Conservation (phyloP, 2,888 invertebrate genomes). For the Lithosia quadra region DNA sequence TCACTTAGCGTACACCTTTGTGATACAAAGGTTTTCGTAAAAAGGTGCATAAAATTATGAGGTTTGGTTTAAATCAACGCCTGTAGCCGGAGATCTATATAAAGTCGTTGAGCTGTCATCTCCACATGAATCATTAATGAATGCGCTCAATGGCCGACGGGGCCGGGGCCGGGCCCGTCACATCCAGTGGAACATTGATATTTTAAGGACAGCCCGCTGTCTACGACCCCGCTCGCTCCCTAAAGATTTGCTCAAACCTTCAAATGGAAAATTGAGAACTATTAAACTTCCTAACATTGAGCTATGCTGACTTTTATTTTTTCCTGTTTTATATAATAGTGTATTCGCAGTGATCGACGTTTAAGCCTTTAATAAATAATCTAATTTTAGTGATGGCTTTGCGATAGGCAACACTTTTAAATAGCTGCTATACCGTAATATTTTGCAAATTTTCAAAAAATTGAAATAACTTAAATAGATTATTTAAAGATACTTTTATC, state of each 20-base stretch:
- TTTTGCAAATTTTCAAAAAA: too few species aligned
- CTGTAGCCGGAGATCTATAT: slow-evolving; percentile 21
- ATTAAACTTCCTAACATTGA: slow-evolving; percentile 61
- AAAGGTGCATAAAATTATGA: slow-evolving; percentile 6
- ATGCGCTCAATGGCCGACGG: slow-evolving; percentile 42
- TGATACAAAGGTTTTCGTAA: neutral
- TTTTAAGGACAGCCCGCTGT: slow-evolving; percentile 46
- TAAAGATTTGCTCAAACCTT: slow-evolving; percentile 61
- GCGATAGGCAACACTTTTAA: slow-evolving; percentile 35
- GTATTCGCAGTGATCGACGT: slow-evolving; percentile 50
- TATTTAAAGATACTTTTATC: too few species aligned
- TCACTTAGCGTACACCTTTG: neutral
- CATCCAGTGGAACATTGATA: slow-evolving; percentile 47
- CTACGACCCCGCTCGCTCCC: slow-evolving; percentile 48
- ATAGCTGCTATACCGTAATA: too few species aligned
- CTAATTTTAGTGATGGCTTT: slow-evolving; percentile 44
- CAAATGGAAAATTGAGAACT: slow-evolving; percentile 68
- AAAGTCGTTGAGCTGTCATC: slow-evolving; percentile 49
- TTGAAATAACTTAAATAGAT: neutral
- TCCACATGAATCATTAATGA: slow-evolving; percentile 55
- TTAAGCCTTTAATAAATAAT: slow-evolving; percentile 47
- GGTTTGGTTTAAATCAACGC: slow-evolving; percentile 12
- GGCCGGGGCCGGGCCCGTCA: slow-evolving; percentile 36
- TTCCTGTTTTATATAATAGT: slow-evolving; percentile 46
- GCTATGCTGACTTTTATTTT: slow-evolving; percentile 54